A percentile compares a stretch with the other conserved stretches of the same genome.
phyloP scores from a whole-genome alignment of 2,113 vertebrate species.

The Lutjanus erythropterus region DNA sequence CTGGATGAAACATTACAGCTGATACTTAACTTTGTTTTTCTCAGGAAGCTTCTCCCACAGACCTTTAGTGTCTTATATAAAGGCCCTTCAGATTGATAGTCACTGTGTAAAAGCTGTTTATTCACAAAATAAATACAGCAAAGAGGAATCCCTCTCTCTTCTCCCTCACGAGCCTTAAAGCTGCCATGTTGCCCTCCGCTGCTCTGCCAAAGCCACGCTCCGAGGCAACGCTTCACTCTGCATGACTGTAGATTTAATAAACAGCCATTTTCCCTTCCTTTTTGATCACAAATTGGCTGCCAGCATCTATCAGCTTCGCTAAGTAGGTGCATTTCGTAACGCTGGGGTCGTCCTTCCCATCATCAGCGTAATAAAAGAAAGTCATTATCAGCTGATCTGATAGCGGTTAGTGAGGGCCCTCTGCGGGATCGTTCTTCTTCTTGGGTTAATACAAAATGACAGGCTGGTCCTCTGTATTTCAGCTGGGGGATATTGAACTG shows the following conservation, averaged over 20 bases:
- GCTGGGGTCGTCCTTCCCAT: slow-evolving; percentile 47
- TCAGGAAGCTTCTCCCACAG: slow-evolving; percentile 44
- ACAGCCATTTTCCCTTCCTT: slow-evolving; percentile 52
- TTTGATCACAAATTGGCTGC: slow-evolving; percentile 61
- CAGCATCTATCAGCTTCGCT: slow-evolving; percentile 55
- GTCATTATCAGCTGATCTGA: slow-evolving; percentile 73
- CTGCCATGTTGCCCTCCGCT: slow-evolving; percentile 28
- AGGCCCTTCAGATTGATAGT: slow-evolving; percentile 60
- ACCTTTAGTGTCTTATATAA: slow-evolving; percentile 56
- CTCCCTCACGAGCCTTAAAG: slow-evolving; percentile 32
- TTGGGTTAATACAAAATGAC: slow-evolving; percentile 66
- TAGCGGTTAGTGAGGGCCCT: slow-evolving; percentile 45
- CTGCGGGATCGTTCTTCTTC: slow-evolving; percentile 33
- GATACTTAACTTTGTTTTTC: slow-evolving; percentile 64
- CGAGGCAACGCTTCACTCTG: slow-evolving; percentile 29
- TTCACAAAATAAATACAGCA: slow-evolving; percentile 72
- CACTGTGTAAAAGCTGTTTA: slow-evolving; percentile 64
- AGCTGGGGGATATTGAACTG: slow-evolving; percentile 61
- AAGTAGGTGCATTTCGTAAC: slow-evolving; percentile 48
- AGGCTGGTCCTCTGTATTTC: slow-evolving; percentile 58
- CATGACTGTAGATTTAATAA: slow-evolving; percentile 66
- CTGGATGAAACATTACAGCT: slow-evolving; percentile 33
- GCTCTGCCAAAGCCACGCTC: slow-evolving; percentile 27
- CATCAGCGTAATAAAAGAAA: slow-evolving; percentile 56
- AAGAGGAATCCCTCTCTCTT: slow-evolving; percentile 55